A percentile compares a stretch with the other conserved stretches of the same genome.
Conservation (phyloP, 2,113 vertebrate genomes). For the Cheilinus undulatus region DNA sequence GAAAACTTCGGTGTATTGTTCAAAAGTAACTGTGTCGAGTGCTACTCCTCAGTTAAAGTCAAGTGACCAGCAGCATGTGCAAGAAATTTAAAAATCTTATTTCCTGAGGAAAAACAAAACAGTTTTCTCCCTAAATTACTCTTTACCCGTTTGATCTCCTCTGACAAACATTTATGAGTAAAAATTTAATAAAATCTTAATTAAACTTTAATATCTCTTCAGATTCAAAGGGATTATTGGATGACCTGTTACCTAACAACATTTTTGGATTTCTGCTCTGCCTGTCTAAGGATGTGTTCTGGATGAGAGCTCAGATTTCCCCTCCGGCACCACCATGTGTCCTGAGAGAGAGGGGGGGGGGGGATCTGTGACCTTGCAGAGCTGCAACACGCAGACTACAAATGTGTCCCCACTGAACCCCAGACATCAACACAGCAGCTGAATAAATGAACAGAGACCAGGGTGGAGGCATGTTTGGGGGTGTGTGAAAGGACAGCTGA, state of each 20-base stretch:
- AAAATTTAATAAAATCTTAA: too few species aligned
- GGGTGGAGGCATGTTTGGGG: constrained; percentile 19
- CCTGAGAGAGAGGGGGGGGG: constrained; percentile 15
- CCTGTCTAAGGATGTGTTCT: constrained; percentile 47
- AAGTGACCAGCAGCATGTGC: too few species aligned
- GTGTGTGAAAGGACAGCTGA: constrained; percentile 19
- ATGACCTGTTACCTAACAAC: constrained; percentile 40
- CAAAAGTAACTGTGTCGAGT: too few species aligned
- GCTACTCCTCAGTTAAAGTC: too few species aligned
- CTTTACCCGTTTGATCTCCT: too few species aligned
- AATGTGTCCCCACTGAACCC: constrained; percentile 55
- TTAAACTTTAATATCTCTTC: background rate
- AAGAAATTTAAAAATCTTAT: too few species aligned
- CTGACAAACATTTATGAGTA: too few species aligned
- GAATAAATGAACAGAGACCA: constrained; percentile 65
- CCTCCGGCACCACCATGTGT: constrained; percentile 51
- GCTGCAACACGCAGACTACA: constrained; percentile 48
- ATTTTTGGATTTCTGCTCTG: constrained; percentile 15
- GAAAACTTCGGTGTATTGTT: too few species aligned
- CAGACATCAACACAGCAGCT: constrained; percentile 68
- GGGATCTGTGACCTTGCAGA: constrained; percentile 72
- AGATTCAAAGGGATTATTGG: background rate
- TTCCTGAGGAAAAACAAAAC: too few species aligned
- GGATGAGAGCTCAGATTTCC: constrained; percentile 59
- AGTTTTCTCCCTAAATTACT: too few species aligned